These are phyloP conservation scores for Synanceia verrucosa DNA, from an alignment of 2,797 vertebrate genomes.

Conservation along the genomic window DNA sequence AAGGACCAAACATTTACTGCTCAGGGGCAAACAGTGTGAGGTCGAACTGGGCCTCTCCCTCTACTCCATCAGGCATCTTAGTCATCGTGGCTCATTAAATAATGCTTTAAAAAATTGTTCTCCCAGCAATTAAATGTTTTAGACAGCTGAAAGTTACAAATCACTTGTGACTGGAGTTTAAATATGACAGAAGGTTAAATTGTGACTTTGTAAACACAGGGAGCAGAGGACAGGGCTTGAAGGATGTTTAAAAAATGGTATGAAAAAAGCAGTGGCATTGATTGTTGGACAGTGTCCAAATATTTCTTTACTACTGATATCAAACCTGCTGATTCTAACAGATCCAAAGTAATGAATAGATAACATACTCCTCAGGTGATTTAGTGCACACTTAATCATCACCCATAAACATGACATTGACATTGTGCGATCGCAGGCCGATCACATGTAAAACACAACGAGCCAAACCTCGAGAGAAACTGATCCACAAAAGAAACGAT, in stretches of 20 bases:
- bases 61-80: not conserved
- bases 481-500: slow-evolving; percentile 25
- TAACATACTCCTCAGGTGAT: not conserved
- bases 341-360: slow-evolving; percentile 17
- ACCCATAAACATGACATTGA: slow-evolving; percentile 17
- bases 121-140: slow-evolving; percentile 4
- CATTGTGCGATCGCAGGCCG: slow-evolving; percentile 6
- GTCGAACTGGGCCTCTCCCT: not conserved
- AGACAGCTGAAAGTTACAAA: slow-evolving; percentile 23
- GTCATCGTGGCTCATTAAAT: slow-evolving; percentile 3
- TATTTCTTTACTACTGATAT: not conserved
- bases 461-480: slow-evolving; percentile 25
- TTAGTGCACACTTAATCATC: not conserved
- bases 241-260: slow-evolving; percentile 11
- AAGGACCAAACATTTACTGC: slow-evolving; percentile 42
- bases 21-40: not conserved
- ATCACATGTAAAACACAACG: slow-evolving; percentile 37
- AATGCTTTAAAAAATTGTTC: not conserved
- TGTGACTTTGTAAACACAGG: slow-evolving; percentile 10
- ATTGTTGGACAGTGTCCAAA: not conserved
- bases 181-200: slow-evolving; percentile 25
- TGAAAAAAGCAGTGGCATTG: not conserved
- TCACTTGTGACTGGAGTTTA: slow-evolving; percentile 28
- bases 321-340: not conserved
- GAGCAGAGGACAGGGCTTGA: not conserved